Percentiles rank a stretch among this genome's conserved stretches.
Evolutionary conservation across 2,797 vertebrate genomes (phyloP).

Genomic region (Helostoma temminkii): DNA sequence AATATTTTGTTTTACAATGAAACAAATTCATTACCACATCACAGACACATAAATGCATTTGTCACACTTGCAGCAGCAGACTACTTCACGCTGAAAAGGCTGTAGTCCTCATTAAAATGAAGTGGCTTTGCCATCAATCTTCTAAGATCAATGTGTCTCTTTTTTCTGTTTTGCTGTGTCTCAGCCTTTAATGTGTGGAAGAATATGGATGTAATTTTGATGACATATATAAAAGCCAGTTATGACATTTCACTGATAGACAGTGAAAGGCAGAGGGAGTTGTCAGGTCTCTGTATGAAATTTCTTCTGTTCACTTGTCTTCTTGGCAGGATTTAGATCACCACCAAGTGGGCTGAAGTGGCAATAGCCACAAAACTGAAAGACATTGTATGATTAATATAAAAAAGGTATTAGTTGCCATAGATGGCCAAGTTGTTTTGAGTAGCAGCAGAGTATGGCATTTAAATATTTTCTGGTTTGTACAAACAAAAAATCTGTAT

Average conservation of each 20-base stretch:
- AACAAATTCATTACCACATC: not conserved
- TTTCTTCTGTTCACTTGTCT: slow-evolving; percentile 9
- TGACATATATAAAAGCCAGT: slow-evolving; percentile 21
- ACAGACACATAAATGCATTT: slow-evolving; percentile 25
- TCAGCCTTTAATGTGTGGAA: slow-evolving; percentile 29
- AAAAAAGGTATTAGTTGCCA: no score
- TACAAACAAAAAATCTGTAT: not conserved
- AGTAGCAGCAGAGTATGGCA: not conserved
- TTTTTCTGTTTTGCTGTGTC: slow-evolving; percentile 11
- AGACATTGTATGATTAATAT: not conserved
- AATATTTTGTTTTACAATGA: not conserved
- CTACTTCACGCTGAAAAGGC: slow-evolving; percentile 32
- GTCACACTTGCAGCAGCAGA: slow-evolving; percentile 14
- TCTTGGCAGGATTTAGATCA: slow-evolving; percentile 28
- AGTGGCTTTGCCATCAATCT: slow-evolving; percentile 61
- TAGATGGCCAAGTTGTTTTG: no score
- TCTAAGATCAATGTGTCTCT: slow-evolving; percentile 66
- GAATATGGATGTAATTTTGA: slow-evolving; percentile 18
- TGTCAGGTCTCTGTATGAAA: slow-evolving; percentile 10
- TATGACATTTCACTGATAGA: slow-evolving; percentile 12
- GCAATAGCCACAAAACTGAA: slow-evolving; percentile 3
- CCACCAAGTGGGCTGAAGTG: slow-evolving; percentile 65
- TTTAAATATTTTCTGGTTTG: not conserved
- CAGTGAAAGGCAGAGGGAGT: slow-evolving; percentile 7
- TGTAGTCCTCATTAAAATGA: slow-evolving; percentile 67